A percentile compares a stretch with the other conserved stretches of the same genome.
Conservation (phyloP, 2,888 invertebrate species). For the Eupithecia insigniata region DNA sequence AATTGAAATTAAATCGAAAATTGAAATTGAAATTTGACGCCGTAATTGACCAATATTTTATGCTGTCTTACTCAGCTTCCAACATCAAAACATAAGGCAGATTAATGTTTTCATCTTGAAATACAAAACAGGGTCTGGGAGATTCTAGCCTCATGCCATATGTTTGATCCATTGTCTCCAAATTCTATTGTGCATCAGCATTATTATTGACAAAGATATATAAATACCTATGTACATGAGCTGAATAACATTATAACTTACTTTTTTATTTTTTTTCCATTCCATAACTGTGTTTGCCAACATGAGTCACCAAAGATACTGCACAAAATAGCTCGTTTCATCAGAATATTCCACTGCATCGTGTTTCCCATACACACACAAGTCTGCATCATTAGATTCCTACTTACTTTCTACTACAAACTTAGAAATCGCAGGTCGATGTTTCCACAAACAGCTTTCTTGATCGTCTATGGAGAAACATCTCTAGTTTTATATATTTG, state of each 20-base stretch:
- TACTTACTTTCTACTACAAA: constrained; percentile 55
- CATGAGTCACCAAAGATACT: neutral
- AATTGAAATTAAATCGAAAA: too few species aligned
- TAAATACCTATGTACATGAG: too few species aligned
- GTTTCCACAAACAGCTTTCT: constrained; percentile 56
- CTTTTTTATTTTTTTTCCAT: too few species aligned
- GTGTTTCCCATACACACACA: constrained; percentile 35
- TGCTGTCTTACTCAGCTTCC: neutral
- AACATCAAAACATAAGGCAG: neutral
- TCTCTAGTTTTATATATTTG: constrained; percentile 29
- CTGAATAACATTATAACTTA: neutral
- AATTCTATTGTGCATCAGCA: neutral
- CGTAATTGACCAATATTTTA: neutral
- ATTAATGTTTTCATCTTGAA: neutral
- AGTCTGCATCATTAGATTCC: constrained; percentile 42
- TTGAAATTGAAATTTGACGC: too few species aligned
- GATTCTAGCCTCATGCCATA: neutral
- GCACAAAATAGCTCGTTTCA: neutral
- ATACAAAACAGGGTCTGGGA: neutral
- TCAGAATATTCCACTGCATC: constrained; percentile 11
- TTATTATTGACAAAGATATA: neutral
- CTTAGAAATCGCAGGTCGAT: constrained; percentile 48
- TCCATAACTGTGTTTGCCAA: neutral
- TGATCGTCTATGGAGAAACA: constrained; percentile 46
- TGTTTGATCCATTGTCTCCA: neutral